Evolutionary conservation across 1,140 invertebrate species (phyloP), one percentile per base, ranked within the genome.

Genomic region (Drosophila nigrodunni): DNA sequence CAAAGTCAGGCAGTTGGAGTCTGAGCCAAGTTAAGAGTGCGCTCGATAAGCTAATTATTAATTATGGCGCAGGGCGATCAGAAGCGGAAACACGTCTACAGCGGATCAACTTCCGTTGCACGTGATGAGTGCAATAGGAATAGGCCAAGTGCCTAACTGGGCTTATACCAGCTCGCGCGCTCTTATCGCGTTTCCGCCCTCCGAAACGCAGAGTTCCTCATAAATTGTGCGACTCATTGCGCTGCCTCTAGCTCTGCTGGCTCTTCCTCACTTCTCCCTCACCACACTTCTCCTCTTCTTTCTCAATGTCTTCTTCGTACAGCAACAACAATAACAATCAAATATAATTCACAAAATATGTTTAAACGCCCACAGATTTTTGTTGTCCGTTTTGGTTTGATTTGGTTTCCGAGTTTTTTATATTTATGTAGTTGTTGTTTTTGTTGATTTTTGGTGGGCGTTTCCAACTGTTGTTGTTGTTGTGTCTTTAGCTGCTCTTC

Each of bases 301-400:
- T 57, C 57, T 55, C 30, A 21, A 39, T 41, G 37, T 30, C 25
- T 30, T 30, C 25, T 30, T 30, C 25, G 34, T 37, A 52, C 54
- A 21, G 18, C 13, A 30, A 52, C 55, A 43, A 49, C 43, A 68
- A 68, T 71, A 82, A 79, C 77, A 83, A 83, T 88, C 80, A 70
- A 87, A 87, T 83, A 88, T 82, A 80, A 80, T 87, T 69, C 62
- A 88, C 80, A 80, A 88, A 87, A 88, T 87, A 87, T 87, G 86
- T 78, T 82, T 70, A 64, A 75, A 88, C 82, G 82, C 82, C 82
- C 83, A 87, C 82, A 72, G 69, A 70, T 70, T 55, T 50, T 55
- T 50, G 41, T 18, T 49, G 34, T 37, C 59, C 35, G 13, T 62
- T 62, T 39, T 25, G 30, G 8, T 62, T 50, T 50, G 34, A 25